These are phyloP conservation scores for Calosoma granatense DNA, from an alignment of 1,140 invertebrate genomes.

Conservation along the genomic window DNA sequence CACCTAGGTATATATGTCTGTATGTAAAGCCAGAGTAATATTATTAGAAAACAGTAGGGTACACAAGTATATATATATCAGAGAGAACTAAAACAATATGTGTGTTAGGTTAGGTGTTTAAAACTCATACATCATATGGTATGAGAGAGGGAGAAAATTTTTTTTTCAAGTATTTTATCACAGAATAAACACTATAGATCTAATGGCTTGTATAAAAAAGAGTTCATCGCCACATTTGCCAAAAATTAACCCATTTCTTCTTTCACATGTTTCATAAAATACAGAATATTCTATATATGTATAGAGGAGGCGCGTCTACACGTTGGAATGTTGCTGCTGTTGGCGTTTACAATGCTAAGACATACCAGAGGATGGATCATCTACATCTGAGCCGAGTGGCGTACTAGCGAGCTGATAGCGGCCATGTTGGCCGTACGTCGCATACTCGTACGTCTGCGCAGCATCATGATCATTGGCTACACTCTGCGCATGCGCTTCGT, in stretches of 20 bases:
- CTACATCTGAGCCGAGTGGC: slow-evolving; percentile 25
- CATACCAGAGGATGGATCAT: slow-evolving; percentile 38
- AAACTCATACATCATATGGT: background rate
- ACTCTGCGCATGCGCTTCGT: slow-evolving; percentile 10
- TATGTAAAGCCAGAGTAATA: slow-evolving; percentile 6
- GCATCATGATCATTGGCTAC: slow-evolving; percentile 18
- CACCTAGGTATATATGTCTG: background rate
- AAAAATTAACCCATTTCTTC: background rate
- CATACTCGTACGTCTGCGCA: background rate
- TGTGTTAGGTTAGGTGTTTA: too few species aligned
- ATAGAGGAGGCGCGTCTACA: background rate
- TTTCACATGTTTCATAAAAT: background rate
- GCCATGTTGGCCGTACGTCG: background rate
- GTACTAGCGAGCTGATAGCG: background rate
- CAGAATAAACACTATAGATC: slow-evolving; percentile 36
- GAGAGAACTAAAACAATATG: too few species aligned
- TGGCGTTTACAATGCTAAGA: slow-evolving; percentile 33
- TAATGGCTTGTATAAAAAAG: slow-evolving; percentile 35
- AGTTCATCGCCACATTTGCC: background rate
- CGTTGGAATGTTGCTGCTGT: background rate
- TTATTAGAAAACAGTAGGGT: background rate
- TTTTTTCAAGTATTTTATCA: slow-evolving; percentile 35
- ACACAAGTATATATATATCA: background rate
- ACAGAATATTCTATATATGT: background rate
- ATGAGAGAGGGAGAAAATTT: background rate